Evolutionary conservation across 1,140 invertebrate species (phyloP).

Genomic region (Neodiprion fabricii): DNA sequence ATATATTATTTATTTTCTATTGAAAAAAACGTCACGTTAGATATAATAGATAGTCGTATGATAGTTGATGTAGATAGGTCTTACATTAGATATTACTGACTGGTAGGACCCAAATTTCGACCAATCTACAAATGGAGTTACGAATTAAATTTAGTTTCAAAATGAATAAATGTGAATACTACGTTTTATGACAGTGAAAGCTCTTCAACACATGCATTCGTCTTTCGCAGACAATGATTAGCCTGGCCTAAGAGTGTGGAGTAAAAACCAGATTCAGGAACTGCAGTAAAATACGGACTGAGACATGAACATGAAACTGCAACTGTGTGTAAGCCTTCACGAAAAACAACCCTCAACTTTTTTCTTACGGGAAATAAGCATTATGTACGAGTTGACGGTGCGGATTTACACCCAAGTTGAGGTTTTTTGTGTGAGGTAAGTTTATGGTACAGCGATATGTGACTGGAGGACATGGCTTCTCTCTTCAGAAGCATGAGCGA

Average conservation of each 20-base stretch:
- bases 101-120: neutral
- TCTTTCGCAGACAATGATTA: neutral
- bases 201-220: neutral
- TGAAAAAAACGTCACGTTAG: neutral
- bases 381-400: too few relatives aligned
- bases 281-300: neutral
- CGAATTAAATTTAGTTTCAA: neutral
- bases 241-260: neutral
- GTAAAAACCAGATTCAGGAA: neutral
- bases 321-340: too few relatives aligned
- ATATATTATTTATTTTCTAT: neutral
- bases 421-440: too few relatives aligned
- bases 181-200: neutral
- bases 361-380: too few relatives aligned
- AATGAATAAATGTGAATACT: slow-evolving; percentile 1
- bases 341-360: too few relatives aligned
- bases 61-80: neutral
- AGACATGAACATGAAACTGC: too few relatives aligned
- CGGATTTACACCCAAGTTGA: too few relatives aligned
- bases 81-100: neutral
- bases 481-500: too few relatives aligned
- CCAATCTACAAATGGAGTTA: neutral
- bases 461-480: too few relatives aligned
- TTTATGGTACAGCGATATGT: too few relatives aligned
- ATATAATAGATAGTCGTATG: neutral